Conservation (phyloP, 2,797 vertebrate species). For the Sphenodon punctatus region DNA sequence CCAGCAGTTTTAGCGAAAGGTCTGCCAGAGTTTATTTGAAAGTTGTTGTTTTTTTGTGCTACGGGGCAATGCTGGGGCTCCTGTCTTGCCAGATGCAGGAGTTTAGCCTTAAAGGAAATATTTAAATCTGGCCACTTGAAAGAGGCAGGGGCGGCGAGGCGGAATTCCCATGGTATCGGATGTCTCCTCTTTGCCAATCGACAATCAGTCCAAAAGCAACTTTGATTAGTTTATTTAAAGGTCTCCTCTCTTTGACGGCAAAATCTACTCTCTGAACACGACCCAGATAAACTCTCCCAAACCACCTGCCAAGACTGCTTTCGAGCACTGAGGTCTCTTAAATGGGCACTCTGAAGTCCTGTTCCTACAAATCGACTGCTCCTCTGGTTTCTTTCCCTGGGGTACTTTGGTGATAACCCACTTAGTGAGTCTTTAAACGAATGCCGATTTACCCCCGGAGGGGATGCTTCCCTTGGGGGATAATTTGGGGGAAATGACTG, state of each 20-base stretch:
- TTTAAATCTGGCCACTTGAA: background rate
- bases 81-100: background rate
- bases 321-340: too few relatives aligned
- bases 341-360: background rate
- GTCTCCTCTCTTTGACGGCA: background rate
- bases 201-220: background rate
- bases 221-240: background rate
- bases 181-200: background rate
- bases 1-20: background rate
- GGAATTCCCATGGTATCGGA: background rate
- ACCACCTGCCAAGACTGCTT: background rate
- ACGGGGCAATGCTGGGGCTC: background rate
- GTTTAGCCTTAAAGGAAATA: background rate
- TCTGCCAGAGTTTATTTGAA: background rate
- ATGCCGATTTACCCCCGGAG: too few relatives aligned
- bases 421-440: too few relatives aligned
- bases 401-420: too few relatives aligned
- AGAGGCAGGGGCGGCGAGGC: background rate
- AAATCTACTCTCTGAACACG: background rate
- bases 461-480: too few relatives aligned
- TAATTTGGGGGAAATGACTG: too few relatives aligned
- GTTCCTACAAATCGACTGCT: too few relatives aligned
- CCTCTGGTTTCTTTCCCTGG: too few relatives aligned
- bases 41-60: background rate
- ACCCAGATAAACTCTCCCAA: background rate